Percentiles rank a stretch among this genome's conserved stretches.
Conservation (phyloP, 2,888 invertebrate genomes). For the Zaprionus lineosus region DNA sequence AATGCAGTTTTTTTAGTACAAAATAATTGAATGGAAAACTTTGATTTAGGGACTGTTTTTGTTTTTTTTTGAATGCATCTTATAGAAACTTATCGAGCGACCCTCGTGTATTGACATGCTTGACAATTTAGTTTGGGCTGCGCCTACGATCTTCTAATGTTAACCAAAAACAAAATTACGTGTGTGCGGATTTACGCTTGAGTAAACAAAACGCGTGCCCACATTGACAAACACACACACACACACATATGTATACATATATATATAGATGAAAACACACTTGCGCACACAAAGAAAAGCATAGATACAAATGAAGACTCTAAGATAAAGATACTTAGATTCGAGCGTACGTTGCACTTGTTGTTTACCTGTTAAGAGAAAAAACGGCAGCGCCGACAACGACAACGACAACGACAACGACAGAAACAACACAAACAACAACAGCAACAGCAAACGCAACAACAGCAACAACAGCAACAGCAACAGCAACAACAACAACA, state of each 20-base stretch:
- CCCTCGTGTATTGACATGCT: slow-evolving; percentile 43
- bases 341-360: slow-evolving; percentile 72
- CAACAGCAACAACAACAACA: slow-evolving; percentile 25
- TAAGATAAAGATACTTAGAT: slow-evolving; percentile 48
- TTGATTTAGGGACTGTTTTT: too few relatives aligned
- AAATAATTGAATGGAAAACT: too few relatives aligned
- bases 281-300: background rate
- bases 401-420: slow-evolving; percentile 17
- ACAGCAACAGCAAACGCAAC: slow-evolving; percentile 13
- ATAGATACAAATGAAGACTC: slow-evolving; percentile 16
- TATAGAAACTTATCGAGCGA: background rate
- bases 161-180: slow-evolving; percentile 53
- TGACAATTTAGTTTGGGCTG: slow-evolving; percentile 34
- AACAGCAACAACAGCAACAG: slow-evolving; percentile 7
- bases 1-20: too few relatives aligned
- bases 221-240: slow-evolving; percentile 35
- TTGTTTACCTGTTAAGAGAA: slow-evolving; percentile 67
- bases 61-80: too few relatives aligned
- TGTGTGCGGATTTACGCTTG: slow-evolving; percentile 77
- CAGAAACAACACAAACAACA: slow-evolving; percentile 12
- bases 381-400: slow-evolving; percentile 54
- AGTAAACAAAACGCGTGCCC: slow-evolving; percentile 66
- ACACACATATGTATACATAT: background rate
- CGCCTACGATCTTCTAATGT: slow-evolving; percentile 55
- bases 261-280: background rate